These are phyloP conservation scores for Notothenia coriiceps DNA, from an alignment of 2,113 vertebrate species.

Conservation along the genomic window DNA sequence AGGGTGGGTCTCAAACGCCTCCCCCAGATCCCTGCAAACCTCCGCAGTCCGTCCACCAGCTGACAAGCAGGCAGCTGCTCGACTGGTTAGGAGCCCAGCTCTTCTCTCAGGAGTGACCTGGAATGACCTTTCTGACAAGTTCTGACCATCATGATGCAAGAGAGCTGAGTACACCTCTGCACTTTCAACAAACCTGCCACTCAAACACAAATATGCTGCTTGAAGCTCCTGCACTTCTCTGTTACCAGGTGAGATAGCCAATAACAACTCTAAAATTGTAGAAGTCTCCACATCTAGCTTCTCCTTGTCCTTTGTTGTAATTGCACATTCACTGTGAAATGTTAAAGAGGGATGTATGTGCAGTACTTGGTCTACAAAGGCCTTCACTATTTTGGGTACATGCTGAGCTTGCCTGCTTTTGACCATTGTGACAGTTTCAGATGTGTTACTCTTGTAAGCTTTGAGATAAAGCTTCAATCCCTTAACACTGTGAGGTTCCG, in stretches of 20 bases:
- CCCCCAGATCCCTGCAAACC: slow-evolving; percentile 84
- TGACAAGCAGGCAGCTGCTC: slow-evolving; percentile 87
- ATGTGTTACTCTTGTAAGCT: slow-evolving; percentile 77
- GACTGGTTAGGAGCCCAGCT: slow-evolving; percentile 82
- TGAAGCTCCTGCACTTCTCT: slow-evolving; percentile 69
- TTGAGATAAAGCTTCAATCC: slow-evolving; percentile 87
- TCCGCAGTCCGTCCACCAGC: slow-evolving; percentile 78
- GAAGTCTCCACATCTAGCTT: slow-evolving; percentile 41
- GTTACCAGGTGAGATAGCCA: slow-evolving; percentile 79
- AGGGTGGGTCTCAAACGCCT: slow-evolving; percentile 86
- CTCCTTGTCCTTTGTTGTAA: not conserved
- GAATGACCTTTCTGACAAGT: slow-evolving; percentile 20
- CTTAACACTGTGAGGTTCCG: slow-evolving; percentile 38
- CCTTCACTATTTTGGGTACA: slow-evolving; percentile 80
- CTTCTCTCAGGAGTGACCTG: slow-evolving; percentile 59
- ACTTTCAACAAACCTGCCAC: slow-evolving; percentile 83
- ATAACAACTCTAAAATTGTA: slow-evolving; percentile 82
- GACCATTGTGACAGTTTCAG: slow-evolving; percentile 80
- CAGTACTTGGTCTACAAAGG: slow-evolving; percentile 77
- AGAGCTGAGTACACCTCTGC: slow-evolving; percentile 79
- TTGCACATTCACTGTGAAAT: slow-evolving; percentile 23
- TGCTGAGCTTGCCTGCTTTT: slow-evolving; percentile 85
- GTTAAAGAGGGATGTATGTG: slow-evolving; percentile 17
- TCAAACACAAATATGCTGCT: slow-evolving; percentile 82
- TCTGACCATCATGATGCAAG: slow-evolving; percentile 52